Conservation (phyloP, 2,888 invertebrate genomes). For the Conus canariensis region DNA sequence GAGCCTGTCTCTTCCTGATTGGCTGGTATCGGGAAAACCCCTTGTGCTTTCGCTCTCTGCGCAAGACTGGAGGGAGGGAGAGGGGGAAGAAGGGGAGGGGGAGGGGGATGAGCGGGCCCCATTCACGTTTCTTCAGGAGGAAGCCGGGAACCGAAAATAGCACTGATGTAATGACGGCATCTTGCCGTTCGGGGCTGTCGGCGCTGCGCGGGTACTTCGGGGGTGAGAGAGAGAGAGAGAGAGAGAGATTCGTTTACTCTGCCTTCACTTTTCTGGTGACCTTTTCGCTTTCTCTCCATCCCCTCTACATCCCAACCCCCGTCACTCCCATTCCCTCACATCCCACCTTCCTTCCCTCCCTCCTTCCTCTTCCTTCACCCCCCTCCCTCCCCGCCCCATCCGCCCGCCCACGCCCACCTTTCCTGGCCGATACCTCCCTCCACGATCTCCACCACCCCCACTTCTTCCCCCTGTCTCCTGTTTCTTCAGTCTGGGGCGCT, state of each 20-base stretch:
- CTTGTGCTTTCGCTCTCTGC: neutral
- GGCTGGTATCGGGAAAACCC: conserved; percentile 22
- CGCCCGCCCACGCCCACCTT: neutral
- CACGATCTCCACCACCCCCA: too few relatives aligned
- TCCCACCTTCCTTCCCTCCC: neutral
- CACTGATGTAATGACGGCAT: conserved; percentile 15
- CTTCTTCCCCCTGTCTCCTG: too few relatives aligned
- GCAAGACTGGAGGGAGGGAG: neutral
- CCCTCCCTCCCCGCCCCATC: neutral
- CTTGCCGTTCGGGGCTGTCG: neutral
- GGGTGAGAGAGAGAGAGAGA: neutral
- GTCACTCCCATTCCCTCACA: neutral
- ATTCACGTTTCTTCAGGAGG: conserved; percentile 20
- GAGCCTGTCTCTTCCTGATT: neutral
- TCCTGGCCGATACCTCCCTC: too few relatives aligned
- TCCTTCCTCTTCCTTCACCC: neutral
- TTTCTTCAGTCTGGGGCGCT: neutral
- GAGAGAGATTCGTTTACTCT: neutral
- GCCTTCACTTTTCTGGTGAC: neutral
- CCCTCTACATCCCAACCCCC: neutral
- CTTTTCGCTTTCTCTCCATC: neutral
- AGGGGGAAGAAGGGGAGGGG: too few relatives aligned
- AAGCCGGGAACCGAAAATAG: neutral
- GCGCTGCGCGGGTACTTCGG: too few relatives aligned
- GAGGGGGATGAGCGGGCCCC: neutral